Evolutionary conservation across 92 coral and sea anemone genomes (phyloP).

Genomic region (Zoanthus sociatus): DNA sequence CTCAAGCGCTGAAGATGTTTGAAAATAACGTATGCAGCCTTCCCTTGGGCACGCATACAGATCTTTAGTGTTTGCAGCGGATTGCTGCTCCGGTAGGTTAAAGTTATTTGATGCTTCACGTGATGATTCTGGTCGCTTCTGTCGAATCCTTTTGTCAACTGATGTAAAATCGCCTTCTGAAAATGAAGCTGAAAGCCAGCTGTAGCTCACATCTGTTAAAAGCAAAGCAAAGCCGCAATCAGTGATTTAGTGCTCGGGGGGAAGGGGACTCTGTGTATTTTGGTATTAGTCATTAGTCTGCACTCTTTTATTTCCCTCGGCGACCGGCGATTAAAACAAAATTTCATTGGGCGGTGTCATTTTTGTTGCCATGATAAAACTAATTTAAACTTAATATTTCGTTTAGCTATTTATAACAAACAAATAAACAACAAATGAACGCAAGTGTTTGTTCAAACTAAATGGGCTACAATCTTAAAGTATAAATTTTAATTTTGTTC

Average conservation of each 20-base stretch:
- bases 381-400: background rate
- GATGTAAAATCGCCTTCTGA: background rate
- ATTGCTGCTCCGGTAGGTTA: background rate
- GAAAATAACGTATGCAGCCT: background rate
- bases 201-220: constrained; percentile 15
- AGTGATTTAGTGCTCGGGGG: background rate
- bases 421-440: background rate
- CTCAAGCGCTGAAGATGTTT: constrained; percentile 1
- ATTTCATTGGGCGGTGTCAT: background rate
- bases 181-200: background rate
- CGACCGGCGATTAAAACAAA: background rate
- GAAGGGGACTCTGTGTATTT: background rate
- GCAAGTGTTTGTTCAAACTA: background rate
- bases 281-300: background rate
- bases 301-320: background rate
- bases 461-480: background rate
- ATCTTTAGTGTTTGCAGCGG: background rate
- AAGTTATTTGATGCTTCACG: background rate
- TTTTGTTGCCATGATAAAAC: background rate
- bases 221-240: background rate
- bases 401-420: background rate
- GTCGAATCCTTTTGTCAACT: background rate
- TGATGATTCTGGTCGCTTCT: background rate
- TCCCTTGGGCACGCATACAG: constrained; percentile 18
- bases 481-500: background rate